Evolutionary conservation across 2,888 invertebrate species (phyloP).

Genomic region (Mongoloraphidia duomilia): DNA sequence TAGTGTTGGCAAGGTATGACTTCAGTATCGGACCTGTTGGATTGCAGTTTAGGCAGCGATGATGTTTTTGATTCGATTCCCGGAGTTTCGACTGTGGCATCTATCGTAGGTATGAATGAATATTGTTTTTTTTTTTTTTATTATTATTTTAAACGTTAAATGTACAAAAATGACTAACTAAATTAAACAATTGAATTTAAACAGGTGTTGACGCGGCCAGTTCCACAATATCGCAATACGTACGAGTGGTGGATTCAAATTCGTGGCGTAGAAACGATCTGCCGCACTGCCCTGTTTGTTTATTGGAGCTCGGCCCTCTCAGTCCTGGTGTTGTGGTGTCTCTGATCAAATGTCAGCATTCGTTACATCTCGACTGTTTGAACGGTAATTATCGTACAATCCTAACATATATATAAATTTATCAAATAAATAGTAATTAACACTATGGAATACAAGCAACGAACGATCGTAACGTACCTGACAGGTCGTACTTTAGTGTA

Average conservation of each 20-base stretch:
- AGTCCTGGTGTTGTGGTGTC: constrained; percentile 41
- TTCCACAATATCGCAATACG: constrained; percentile 52
- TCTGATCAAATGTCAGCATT: constrained; percentile 60
- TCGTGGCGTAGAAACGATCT: constrained; percentile 40
- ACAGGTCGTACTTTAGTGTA: no score
- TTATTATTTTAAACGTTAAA: background rate
- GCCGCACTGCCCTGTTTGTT: constrained; percentile 55
- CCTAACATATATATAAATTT: no score
- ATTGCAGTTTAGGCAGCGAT: constrained; percentile 58
- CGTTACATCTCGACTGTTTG: constrained; percentile 67
- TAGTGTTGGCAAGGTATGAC: constrained; percentile 20
- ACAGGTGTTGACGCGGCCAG: constrained; percentile 39
- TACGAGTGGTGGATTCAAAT: constrained; percentile 48
- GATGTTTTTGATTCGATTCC: constrained; percentile 43
- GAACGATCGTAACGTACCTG: no score
- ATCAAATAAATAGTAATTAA: no score
- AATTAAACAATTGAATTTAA: constrained; percentile 12
- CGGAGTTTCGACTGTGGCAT: constrained; percentile 25
- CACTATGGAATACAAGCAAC: no score
- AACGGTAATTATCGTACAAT: constrained; percentile 30
- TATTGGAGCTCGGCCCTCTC: constrained; percentile 41
- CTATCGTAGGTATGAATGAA: constrained; percentile 31
- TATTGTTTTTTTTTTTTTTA: background rate
- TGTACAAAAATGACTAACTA: background rate
- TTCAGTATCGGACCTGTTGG: constrained; percentile 49